Base-by-base conservation (phyloP, 1,140 invertebrate species). In the Bathynomus jamesi region DNA sequence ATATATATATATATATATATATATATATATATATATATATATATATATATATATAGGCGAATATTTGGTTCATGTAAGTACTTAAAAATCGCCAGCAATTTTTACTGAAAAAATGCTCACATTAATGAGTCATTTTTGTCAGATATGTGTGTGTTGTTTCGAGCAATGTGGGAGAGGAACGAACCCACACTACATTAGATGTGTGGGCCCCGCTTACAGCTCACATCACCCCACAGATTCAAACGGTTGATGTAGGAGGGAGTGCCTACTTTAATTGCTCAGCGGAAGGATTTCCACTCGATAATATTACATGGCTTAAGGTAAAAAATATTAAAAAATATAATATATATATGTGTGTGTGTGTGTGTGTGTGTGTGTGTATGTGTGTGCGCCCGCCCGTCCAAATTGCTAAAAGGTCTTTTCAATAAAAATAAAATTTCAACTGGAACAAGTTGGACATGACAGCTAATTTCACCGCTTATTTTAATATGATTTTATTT, bases 191-290 rank as follows among this genome's bases (percentile, higher is more conserved):
- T 30, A 73, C 40, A 3, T 64, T 73, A 28, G 72, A 73, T 40
- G 72, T 73, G 24, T 65, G 70, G 78, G 79, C 74, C 13, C 92
- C 94, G 0, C 81, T 96, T 5, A 89, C 90, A 73, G 89, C 92
- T 0, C 88, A 89, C 73, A 92, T 96, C 73, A 91, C 94, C 80
- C 95, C 94, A 0, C 88, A 89, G 61, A 90, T 90, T 0, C 94
- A 96, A 82, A 94, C 92, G 32, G 89, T 96, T 61, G 94, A 96
- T 81, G 95, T 95, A 79, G 93, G 92, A 62, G 87, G 93, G 79
- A 89, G 92, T 0, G 94, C 94, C 0, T 87, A 90, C 0, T 93
- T 96, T 80, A 93, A 90, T 25, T 94, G 92, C 83, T 89, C 91
- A 81, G 91, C 91, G 78, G 90, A 92, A 83, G 94, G 95, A 61